Evolutionary conservation across 2,888 invertebrate species (phyloP).

Genomic region (Melanargia galathea): DNA sequence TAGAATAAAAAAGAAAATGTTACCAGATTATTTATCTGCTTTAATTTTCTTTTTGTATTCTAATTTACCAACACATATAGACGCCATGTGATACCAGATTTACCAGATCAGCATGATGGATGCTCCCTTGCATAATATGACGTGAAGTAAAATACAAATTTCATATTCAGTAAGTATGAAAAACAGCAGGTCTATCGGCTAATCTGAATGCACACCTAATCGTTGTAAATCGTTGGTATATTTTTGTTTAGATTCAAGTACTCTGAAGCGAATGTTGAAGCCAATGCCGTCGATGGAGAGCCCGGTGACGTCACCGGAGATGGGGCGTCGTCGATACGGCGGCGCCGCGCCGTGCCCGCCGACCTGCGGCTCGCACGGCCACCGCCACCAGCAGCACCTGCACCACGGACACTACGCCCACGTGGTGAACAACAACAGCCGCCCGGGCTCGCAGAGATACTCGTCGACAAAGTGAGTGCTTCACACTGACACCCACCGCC

Average conservation of each 20-base stretch:
- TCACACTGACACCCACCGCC: slow-evolving; percentile 59
- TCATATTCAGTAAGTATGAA: too few relatives aligned
- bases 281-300: slow-evolving; percentile 95
- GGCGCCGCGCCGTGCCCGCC: slow-evolving; percentile 80
- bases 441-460: slow-evolving; percentile 86
- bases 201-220: too few relatives aligned
- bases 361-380: slow-evolving; percentile 83
- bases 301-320: slow-evolving; percentile 95
- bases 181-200: too few relatives aligned
- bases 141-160: too few relatives aligned
- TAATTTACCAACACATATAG: too few relatives aligned
- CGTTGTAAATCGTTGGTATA: too few relatives aligned
- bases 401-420: slow-evolving; percentile 71
- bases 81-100: too few relatives aligned
- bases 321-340: slow-evolving; percentile 90
- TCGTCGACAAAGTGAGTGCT: slow-evolving; percentile 49
- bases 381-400: slow-evolving; percentile 82
- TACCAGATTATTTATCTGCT: too few relatives aligned
- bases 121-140: too few relatives aligned
- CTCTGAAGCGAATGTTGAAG: slow-evolving; percentile 96
- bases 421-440: slow-evolving; percentile 83
- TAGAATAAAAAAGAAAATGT: too few relatives aligned
- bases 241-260: slow-evolving; percentile 86
- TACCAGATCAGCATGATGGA: too few relatives aligned
- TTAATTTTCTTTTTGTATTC: too few relatives aligned